Conservation (phyloP, 92 coral and sea anemone genomes). For the Zoanthus gigantus region DNA sequence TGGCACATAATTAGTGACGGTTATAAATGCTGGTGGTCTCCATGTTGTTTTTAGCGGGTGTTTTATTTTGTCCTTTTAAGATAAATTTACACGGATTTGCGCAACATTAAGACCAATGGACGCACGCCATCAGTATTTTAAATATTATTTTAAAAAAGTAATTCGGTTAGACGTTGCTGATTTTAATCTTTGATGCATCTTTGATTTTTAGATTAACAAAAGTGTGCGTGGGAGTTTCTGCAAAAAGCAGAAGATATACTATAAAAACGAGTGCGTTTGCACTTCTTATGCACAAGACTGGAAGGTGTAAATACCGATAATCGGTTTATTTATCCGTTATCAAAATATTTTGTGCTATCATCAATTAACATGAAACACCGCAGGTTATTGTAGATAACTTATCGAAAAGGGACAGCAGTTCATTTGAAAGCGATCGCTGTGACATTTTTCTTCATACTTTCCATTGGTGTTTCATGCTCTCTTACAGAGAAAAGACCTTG, state of each 20-base stretch:
- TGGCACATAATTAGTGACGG: too few relatives aligned
- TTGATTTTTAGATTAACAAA: not conserved
- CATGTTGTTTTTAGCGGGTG: too few relatives aligned
- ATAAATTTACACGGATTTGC: too few relatives aligned
- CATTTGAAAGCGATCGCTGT: not conserved
- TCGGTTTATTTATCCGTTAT: not conserved
- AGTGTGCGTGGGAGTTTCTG: not conserved
- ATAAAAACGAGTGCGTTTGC: not conserved
- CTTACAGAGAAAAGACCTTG: not conserved
- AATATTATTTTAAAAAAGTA: not conserved
- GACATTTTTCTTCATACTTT: not conserved
- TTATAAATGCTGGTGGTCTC: too few relatives aligned
- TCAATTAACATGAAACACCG: slow-evolving; percentile 8
- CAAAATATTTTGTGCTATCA: not conserved
- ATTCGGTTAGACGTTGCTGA: not conserved
- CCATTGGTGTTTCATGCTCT: not conserved
- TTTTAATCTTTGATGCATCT: not conserved
- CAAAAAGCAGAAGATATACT: not conserved
- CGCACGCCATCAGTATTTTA: too few relatives aligned
- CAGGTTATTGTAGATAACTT: not conserved
- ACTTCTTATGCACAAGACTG: not conserved
- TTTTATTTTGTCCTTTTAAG: too few relatives aligned
- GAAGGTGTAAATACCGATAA: not conserved
- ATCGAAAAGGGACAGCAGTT: not conserved
- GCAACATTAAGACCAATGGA: too few relatives aligned